Evolutionary conservation across 2,888 invertebrate species (phyloP).

Genomic region (Synergus laeviventris): DNA sequence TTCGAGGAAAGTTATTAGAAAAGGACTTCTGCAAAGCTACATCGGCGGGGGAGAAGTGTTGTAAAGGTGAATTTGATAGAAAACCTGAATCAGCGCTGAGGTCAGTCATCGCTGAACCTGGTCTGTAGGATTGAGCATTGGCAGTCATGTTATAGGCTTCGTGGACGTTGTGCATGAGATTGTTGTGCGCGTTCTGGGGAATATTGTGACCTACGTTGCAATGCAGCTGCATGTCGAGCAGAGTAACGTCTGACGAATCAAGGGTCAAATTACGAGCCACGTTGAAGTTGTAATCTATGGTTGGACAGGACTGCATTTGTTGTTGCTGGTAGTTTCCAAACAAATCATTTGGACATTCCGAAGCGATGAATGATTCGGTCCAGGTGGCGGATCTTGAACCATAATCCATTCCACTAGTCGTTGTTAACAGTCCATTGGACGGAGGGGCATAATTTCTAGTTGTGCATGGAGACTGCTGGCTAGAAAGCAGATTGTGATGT

Average conservation of each 20-base stretch:
- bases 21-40: slow-evolving; percentile 66
- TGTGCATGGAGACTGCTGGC: slow-evolving; percentile 49
- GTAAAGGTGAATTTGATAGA: slow-evolving; percentile 69
- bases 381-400: slow-evolving; percentile 58
- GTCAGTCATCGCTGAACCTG: slow-evolving; percentile 71
- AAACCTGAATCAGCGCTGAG: slow-evolving; percentile 70
- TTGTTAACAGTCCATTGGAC: slow-evolving; percentile 64
- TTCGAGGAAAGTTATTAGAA: slow-evolving; percentile 63
- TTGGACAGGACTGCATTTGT: slow-evolving; percentile 54
- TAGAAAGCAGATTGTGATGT: slow-evolving; percentile 50
- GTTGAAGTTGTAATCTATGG: slow-evolving; percentile 69
- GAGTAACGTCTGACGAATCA: slow-evolving; percentile 59
- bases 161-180: slow-evolving; percentile 64
- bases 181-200: slow-evolving; percentile 60
- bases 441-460: slow-evolving; percentile 57
- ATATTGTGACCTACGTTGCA: slow-evolving; percentile 57
- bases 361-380: slow-evolving; percentile 60
- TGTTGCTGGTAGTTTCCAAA: slow-evolving; percentile 67
- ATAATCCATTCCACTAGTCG: slow-evolving; percentile 59
- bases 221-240: slow-evolving; percentile 61
- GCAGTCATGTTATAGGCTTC: slow-evolving; percentile 65
- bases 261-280: slow-evolving; percentile 57
- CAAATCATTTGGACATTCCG: slow-evolving; percentile 64
- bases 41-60: slow-evolving; percentile 72
- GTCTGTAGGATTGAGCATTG: slow-evolving; percentile 63